These are phyloP conservation scores for Pilophorus perplexus DNA, from an alignment of 2,888 invertebrate species.

Conservation along the genomic window DNA sequence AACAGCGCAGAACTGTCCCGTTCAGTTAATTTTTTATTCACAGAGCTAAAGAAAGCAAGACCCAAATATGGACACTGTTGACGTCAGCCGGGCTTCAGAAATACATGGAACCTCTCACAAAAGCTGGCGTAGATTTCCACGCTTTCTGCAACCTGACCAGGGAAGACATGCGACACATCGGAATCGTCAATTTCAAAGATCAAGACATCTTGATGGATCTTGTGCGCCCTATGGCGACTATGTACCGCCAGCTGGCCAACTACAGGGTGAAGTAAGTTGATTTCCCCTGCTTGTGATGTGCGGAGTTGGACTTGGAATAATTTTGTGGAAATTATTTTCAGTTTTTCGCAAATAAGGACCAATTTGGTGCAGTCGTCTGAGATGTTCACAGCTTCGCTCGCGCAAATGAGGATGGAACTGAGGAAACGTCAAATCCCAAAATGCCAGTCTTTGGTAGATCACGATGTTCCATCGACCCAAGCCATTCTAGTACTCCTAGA, in stretches of 20 bases:
- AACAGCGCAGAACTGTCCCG: not conserved
- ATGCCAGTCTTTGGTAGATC: not conserved
- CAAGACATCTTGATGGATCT: conserved; percentile 13
- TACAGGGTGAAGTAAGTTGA: no score
- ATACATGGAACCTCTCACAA: conserved; percentile 1
- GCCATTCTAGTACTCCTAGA: not conserved
- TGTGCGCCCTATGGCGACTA: not conserved
- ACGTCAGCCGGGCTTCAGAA: not conserved
- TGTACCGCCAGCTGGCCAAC: conserved; percentile 17
- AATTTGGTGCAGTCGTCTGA: no score
- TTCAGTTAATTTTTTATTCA: not conserved
- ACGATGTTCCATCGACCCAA: not conserved
- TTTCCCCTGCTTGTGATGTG: no score
- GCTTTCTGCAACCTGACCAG: conserved; percentile 26
- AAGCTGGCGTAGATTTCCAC: conserved; percentile 15
- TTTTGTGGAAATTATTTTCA: not conserved
- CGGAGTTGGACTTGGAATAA: no score
- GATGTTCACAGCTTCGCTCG: no score
- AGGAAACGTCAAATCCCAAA: not conserved
- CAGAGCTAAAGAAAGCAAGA: conserved; percentile 3
- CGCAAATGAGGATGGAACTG: no score
- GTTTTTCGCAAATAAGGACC: not conserved
- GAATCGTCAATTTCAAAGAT: conserved; percentile 10
- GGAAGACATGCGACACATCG: conserved; percentile 21
- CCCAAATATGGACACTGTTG: conserved; percentile 1